Evolutionary conservation across 1,140 invertebrate genomes (phyloP), one percentile per base, ranked within the genome.

Genomic region (Pantala flavescens): DNA sequence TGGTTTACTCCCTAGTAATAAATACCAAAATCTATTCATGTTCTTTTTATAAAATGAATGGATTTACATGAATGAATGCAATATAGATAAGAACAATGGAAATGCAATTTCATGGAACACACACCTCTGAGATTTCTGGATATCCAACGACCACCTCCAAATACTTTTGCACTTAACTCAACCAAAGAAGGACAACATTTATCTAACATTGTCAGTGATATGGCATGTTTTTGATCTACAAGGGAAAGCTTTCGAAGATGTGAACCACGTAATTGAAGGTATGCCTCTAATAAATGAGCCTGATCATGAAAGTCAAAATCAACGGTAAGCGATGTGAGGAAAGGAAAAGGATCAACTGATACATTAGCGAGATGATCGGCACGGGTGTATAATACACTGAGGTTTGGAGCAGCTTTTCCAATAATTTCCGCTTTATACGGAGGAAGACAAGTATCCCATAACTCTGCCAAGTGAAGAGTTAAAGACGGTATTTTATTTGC

Each of bases 371-470:
- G 24, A 24, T 74, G 77, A 19, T 74, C 73, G 21, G 73, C 78
- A 24, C 79, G 71, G 19, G 79, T 80, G 72, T 79, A 78, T 14
- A 79, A 76, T 23, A 63, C 74, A 24, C 12, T 71, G 12, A 80
- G 76, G 12, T 77, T 75, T 5, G 78, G 79, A 0, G 76, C 71
- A 19, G 75, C 76, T 21, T 70, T 24, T 23, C 71, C 36, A 10
- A 79, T 63, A 19, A 71, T 75, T 0, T 23, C 28, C 0, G 76
- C 72, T 73, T 80, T 80, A 0, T 76, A 75, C 21, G 74, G 73
- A 23, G 79, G 78, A 73, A 80, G 70, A 28, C 78, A 75, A 10
- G 77, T 78, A 71, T 80, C 79, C 78, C 79, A 80, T 12, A 80
- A 74, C 23, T 79, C 76, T 10, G 78, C 78, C 16, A 80, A 73